Evolutionary conservation across 2,797 vertebrate species (phyloP).

Genomic region (Tokudaia muenninki): DNA sequence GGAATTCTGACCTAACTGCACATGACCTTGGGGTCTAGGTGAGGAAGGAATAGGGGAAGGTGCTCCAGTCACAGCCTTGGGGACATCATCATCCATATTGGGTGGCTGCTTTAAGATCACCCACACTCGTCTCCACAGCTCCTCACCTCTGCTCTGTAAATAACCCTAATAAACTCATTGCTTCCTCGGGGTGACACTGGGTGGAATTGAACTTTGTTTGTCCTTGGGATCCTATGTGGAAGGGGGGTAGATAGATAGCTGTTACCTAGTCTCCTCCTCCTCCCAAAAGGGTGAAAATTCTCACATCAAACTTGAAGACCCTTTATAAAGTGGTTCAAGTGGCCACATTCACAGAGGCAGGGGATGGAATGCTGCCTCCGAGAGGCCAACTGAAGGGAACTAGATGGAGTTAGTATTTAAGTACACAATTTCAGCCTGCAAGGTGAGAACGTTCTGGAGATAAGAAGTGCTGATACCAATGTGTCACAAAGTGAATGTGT

Average conservation of each 20-base stretch:
- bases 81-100: too few species aligned
- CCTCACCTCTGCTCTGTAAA: not conserved
- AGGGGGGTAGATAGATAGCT: not conserved
- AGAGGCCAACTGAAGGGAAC: not conserved
- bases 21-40: too few species aligned
- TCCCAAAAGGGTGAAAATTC: not conserved
- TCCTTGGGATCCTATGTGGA: not conserved
- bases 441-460: not conserved
- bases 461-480: not conserved
- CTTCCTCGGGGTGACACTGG: not conserved
- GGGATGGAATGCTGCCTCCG: not conserved
- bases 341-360: not conserved
- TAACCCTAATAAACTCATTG: not conserved
- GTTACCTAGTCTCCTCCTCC: not conserved
- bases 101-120: too few species aligned
- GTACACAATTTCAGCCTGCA: not conserved
- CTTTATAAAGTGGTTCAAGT: not conserved
- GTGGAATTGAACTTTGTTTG: not conserved
- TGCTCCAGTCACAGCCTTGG: too few species aligned
- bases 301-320: not conserved
- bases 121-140: too few species aligned
- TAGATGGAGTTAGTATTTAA: not conserved
- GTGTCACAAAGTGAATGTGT: not conserved
- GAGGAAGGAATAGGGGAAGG: too few species aligned
- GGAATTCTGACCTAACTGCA: too few species aligned